Conservation (phyloP, 2,113 vertebrate species). For the Centropristis striata region DNA sequence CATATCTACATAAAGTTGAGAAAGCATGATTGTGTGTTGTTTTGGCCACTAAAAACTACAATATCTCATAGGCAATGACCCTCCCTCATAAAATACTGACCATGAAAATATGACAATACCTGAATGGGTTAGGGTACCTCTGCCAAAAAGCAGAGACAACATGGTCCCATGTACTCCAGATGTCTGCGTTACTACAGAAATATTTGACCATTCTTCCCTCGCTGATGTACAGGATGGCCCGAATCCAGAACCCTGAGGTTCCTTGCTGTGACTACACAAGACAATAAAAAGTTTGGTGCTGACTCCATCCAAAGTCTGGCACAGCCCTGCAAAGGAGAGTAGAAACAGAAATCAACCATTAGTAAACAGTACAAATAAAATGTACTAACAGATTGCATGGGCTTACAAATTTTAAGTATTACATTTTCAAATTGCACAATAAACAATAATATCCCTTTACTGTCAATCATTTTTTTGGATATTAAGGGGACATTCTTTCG, state of each 20-base stretch:
- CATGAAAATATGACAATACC: slow-evolving; percentile 65
- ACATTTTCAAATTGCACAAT: neutral
- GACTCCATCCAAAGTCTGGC: slow-evolving; percentile 78
- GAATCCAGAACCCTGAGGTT: slow-evolving; percentile 39
- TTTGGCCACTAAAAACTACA: neutral
- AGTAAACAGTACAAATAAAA: neutral
- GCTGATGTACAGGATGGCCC: slow-evolving; percentile 8
- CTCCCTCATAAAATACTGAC: neutral
- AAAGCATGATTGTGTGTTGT: neutral
- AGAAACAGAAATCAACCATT: neutral
- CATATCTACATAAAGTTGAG: neutral
- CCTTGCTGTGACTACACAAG: slow-evolving; percentile 27
- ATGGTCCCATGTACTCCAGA: slow-evolving; percentile 85
- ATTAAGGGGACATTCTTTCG: neutral
- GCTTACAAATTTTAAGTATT: neutral
- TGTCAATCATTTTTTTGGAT: neutral
- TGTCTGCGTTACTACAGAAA: slow-evolving; percentile 81
- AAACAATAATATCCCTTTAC: neutral
- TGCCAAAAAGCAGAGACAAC: slow-evolving; percentile 88
- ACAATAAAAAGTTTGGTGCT: slow-evolving; percentile 23
- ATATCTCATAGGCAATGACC: neutral
- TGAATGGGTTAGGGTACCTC: slow-evolving; percentile 89
- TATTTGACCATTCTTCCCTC: slow-evolving; percentile 85
- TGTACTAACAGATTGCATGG: neutral
- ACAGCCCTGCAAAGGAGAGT: slow-evolving; percentile 37